Base-by-base conservation (phyloP, 2,888 invertebrate species). In the Leptinotarsa juncta region DNA sequence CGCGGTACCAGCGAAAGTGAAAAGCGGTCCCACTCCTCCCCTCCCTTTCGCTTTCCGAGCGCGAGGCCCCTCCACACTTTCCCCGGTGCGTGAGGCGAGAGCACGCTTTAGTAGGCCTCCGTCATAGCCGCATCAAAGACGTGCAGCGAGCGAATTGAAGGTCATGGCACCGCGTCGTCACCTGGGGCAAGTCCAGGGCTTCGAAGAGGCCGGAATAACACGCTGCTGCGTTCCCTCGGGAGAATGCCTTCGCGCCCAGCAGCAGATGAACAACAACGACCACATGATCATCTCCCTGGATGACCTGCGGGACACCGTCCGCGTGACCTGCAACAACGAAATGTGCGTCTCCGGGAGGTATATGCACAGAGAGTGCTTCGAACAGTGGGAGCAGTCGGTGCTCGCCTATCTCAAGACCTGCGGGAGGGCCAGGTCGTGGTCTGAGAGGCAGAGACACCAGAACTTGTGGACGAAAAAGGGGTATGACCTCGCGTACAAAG, bases 391-490 rank as follows among this genome's bases (percentile, higher is more conserved):
- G 89, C 94, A 94, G 87, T 92, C 94, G 53, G 95, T 98, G 74
- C 90, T 98, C 81, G 94, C 94, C 70, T 96, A 96, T 85, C 90
- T 98, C 77, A 96, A 97, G 87, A 94, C 95, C 51, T 96, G 96
- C 89, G 97, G 97, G 68, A 90, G 97, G 51, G 97, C 97, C 4
- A 91, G 97, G 26, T 96, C 95, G 80, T 98, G 98, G 98, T 97
- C 97, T 53, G 97, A 98, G 87, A 92, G 97, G 74, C 98, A 98
- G 88, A 92, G 97, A 48, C 93, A 94, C 83, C 97, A 98, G 89
- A 98, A 98, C 88, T 89, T 98, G 75, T 98, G 98, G 98, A 97
- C 97, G 73, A 98, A 98, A 89, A 97, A 97, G 88, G 98, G 98
- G 71, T 98, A 98, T 89, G 98, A 98, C 88, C 89, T 98, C 87